phyloP scores from a whole-genome alignment of 2,888 invertebrate species.

The Elgonia sp. region DNA sequence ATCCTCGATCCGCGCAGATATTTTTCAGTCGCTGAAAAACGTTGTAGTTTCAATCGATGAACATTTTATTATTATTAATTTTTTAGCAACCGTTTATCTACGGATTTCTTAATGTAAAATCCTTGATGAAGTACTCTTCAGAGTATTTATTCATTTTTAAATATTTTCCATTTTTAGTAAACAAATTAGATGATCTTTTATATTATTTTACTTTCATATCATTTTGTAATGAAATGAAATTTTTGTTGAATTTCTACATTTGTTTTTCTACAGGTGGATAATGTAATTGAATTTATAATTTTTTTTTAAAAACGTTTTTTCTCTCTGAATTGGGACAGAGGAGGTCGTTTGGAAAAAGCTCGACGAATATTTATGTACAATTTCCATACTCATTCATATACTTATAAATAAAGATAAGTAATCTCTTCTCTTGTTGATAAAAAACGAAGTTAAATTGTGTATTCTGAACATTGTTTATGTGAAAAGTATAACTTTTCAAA shows the following conservation, averaged over 20 bases:
- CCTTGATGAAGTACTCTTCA: too few species aligned
- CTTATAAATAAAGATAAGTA: neutral
- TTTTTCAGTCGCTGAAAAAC: neutral
- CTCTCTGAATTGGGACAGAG: neutral
- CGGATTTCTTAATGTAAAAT: too few species aligned
- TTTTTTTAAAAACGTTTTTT: neutral
- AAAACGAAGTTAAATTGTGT: neutral
- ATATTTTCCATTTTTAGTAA: neutral
- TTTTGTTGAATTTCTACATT: too few species aligned
- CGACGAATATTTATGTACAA: neutral
- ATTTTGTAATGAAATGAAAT: too few species aligned
- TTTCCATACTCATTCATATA: neutral
- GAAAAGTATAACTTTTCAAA: too few species aligned
- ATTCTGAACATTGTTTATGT: too few species aligned
- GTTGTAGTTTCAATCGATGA: neutral
- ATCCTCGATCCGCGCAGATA: constrained; percentile 9
- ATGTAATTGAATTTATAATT: neutral
- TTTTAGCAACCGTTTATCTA: neutral
- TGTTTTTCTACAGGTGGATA: too few species aligned
- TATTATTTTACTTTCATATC: too few species aligned
- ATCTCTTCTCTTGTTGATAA: neutral
- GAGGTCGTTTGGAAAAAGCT: neutral
- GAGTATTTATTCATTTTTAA: too few species aligned
- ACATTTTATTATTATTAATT: too few species aligned
- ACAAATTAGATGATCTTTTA: neutral